These are phyloP conservation scores for Sarcophaga peregrina DNA, from an alignment of 1,140 invertebrate species.

Conservation along the genomic window DNA sequence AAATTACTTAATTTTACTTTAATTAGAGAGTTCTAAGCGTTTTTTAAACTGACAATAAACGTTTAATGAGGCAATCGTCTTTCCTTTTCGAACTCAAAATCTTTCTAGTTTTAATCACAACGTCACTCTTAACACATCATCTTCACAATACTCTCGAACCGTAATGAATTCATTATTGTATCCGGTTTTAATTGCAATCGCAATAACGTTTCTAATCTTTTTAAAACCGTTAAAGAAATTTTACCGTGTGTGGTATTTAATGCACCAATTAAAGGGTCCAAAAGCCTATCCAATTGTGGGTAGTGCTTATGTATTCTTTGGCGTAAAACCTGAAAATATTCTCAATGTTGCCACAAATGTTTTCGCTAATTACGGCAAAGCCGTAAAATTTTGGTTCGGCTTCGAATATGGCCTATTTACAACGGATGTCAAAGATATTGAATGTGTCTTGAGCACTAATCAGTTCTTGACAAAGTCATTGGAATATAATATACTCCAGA, in stretches of 20 bases:
- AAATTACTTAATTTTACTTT: too few relatives aligned
- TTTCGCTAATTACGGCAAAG: neutral
- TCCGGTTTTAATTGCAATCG: too few relatives aligned
- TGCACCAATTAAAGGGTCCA: neutral
- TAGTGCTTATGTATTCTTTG: neutral
- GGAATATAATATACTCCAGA: slow-evolving; percentile 72
- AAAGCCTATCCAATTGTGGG: neutral
- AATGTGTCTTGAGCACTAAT: slow-evolving; percentile 52
- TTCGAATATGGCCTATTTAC: slow-evolving; percentile 54
- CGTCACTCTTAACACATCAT: too few relatives aligned
- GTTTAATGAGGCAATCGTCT: too few relatives aligned
- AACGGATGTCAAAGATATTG: slow-evolving; percentile 53
- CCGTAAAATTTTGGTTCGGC: slow-evolving; percentile 52
- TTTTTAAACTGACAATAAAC: too few relatives aligned
- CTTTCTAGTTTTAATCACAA: too few relatives aligned
- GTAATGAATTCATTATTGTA: too few relatives aligned
- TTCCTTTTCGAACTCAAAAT: too few relatives aligned
- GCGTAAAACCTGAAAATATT: neutral
- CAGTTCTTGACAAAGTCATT: slow-evolving; percentile 53
- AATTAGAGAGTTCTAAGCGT: too few relatives aligned
- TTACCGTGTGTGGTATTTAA: neutral
- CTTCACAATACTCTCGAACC: too few relatives aligned
- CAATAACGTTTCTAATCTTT: too few relatives aligned
- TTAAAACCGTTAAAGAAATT: too few relatives aligned
- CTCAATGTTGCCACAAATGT: neutral